Percentiles rank a stretch among this genome's conserved stretches.
phyloP scores from a whole-genome alignment of 2,797 vertebrate species.

The Microctenopoma steveboyesi region DNA sequence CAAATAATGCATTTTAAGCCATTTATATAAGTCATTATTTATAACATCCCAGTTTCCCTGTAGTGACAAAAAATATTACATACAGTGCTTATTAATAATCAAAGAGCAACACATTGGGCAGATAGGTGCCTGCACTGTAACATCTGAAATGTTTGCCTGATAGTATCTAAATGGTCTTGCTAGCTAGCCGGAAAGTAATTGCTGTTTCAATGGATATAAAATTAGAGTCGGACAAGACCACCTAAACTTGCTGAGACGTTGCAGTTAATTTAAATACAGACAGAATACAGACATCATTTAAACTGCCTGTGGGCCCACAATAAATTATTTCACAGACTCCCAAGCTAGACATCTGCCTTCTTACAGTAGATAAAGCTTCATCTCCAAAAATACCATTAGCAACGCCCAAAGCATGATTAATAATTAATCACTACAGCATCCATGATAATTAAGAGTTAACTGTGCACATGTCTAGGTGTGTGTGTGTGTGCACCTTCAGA shows the following conservation, averaged over 20 bases:
- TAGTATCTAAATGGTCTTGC: constrained; percentile 8
- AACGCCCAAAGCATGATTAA: constrained; percentile 73
- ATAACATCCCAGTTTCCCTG: constrained; percentile 36
- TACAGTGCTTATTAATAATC: constrained; percentile 46
- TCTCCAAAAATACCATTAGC: constrained; percentile 79
- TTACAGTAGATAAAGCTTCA: constrained; percentile 77
- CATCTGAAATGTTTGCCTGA: constrained; percentile 40
- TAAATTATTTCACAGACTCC: constrained; percentile 76
- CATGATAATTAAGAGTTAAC: constrained; percentile 80
- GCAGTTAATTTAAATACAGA: constrained; percentile 76
- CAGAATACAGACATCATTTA: constrained; percentile 74
- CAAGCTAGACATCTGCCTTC: constrained; percentile 75
- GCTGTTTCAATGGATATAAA: constrained; percentile 44
- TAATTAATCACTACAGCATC: constrained; percentile 74
- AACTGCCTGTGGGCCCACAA: constrained; percentile 68
- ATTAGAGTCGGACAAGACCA: constrained; percentile 50
- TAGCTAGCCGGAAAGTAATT: constrained; percentile 37
- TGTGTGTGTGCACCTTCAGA: constrained; percentile 27
- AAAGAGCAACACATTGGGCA: constrained; percentile 35
- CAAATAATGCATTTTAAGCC: constrained; percentile 35
- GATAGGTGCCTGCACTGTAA: constrained; percentile 36
- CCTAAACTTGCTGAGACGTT: constrained; percentile 62
- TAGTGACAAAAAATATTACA: constrained; percentile 12
- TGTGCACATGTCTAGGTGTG: constrained; percentile 46
- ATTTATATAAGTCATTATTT: constrained; percentile 42